Base-by-base conservation (phyloP, 1,140 invertebrate genomes). In the Ceratosolen fusciceps region DNA sequence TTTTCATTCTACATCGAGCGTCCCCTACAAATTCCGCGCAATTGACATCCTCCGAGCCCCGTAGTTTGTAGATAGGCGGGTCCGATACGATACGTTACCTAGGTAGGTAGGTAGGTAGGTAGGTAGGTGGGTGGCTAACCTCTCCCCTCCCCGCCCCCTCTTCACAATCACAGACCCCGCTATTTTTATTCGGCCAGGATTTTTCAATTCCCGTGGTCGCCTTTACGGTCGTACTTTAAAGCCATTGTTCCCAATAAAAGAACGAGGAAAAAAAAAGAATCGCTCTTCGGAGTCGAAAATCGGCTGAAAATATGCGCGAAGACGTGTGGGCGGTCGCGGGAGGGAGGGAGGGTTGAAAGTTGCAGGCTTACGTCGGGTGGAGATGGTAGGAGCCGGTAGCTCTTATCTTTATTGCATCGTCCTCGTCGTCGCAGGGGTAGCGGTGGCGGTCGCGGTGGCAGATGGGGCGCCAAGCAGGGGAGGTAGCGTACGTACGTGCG, bases 361-460 rank as follows among this genome's bases (percentile, higher is more conserved):
- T n/a, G 31, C 14, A 34, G 52, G 52, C 21, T 34, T 56, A 52
- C 71, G 9, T 58, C 7, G 0, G 60, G 26, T 0, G 8, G 26
- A 65, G 34, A 65, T 43, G 34, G 73, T 43, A 12, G n/a, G n/a
- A n/a, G 39, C n/a, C 58, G n/a, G 37, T 34, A 29, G 47, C 29
- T 71, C 60, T 67, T 52, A 24, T 26, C 60, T 76, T 76, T 76
- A 76, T 76, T 67, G 60, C 74, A 76, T 49, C 16, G 9, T 47
- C n/a, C n/a, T n/a, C n/a, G n/a, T n/a, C n/a, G n/a, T n/a, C n/a
- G n/a, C n/a, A n/a, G n/a, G n/a, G n/a, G n/a, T n/a, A n/a, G n/a
- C n/a, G n/a, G n/a, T n/a, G n/a, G n/a, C n/a, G n/a, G n/a, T n/a
- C n/a, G n/a, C n/a, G n/a, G n/a, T n/a, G n/a, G n/a, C n/a, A n/a